Base-by-base conservation (phyloP, 1,140 invertebrate species). In the Thaumetopoea pityocampa region DNA sequence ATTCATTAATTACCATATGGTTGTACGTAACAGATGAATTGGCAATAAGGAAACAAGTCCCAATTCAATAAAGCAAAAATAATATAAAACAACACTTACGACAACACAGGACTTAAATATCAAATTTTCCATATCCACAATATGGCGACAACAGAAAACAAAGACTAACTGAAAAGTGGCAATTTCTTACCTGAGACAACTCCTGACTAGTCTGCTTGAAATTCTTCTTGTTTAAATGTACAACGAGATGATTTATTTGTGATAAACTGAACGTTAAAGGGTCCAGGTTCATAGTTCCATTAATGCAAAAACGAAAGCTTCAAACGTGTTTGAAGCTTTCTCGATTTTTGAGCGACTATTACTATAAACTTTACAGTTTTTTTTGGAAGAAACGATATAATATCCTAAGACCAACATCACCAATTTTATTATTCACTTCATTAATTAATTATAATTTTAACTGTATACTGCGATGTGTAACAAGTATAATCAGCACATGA, bases 231-330 rank as follows among this genome's bases (percentile, higher is more conserved):
- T 90, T 95, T 88, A 97, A 91, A 91, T 94, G 96, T 86, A 92
- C 90, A 90, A 98, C 93, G 87, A 96, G 94, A 93, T 94, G 94
- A 93, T 92, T 94, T 89, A 98, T 97, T 92, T 97, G 94, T 90
- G 94, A 94, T 92, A 97, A 93, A 90, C 95, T 94, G 93, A 96
- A 95, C 90, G 94, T 96, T 91, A 96, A 92, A 91, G 95, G 93
- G 90, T 97, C 95, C 90, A 96, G 94, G 94, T 96, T 97, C 96
- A 98, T 97, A 95, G 93, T 97, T 97, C 94, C 92, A 95, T 95
- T 91, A 93, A 79, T 68, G 90, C 92, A 67, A 71, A 73, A 61
- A 50, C 63, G 69, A 78, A 81, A 80, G 74, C 71, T 78, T 93
- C 91, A 93, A 92, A 91, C 88, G 87, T 82, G 87, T 90, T 92